These are phyloP conservation scores for Drosophila erecta DNA, from an alignment of 1,140 invertebrate genomes.

Conservation along the genomic window DNA sequence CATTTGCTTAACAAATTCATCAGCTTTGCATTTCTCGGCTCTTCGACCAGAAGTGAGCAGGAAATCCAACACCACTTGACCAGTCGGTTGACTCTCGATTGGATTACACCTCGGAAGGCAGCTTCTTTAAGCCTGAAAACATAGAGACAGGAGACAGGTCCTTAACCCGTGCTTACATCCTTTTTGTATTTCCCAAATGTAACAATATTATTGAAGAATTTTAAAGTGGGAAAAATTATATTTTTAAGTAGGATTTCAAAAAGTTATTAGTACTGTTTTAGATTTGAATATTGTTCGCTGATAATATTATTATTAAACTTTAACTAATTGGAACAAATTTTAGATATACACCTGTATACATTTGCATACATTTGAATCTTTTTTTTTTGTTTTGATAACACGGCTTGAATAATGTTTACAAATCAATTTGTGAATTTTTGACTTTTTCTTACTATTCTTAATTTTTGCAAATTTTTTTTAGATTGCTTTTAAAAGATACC, in stretches of 20 bases:
- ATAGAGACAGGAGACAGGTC: not conserved
- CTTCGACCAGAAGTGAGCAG: constrained; percentile 23
- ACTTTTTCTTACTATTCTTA: not conserved
- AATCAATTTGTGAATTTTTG: constrained; percentile 15
- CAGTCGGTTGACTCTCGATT: constrained; percentile 43
- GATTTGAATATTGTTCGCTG: not conserved
- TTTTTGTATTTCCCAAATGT: not conserved
- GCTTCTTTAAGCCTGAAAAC: constrained; percentile 21
- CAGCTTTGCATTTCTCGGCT: constrained; percentile 32
- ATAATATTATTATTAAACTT: not conserved
- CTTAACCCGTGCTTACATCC: not conserved
- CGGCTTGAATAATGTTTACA: constrained; percentile 8
- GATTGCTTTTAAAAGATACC: not conserved
- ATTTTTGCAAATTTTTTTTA: not conserved
- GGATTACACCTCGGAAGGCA: constrained; percentile 51
- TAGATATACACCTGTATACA: constrained; percentile 6
- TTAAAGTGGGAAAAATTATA: not conserved
- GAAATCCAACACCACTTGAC: constrained; percentile 58
- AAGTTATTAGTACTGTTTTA: not conserved
- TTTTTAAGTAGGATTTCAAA: not conserved
- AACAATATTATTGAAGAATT: too few species aligned
- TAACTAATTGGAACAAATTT: not conserved
- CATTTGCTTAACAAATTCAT: constrained; percentile 70
- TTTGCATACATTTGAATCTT: constrained; percentile 23
- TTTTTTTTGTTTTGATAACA: constrained; percentile 13